Conservation (phyloP, 2,888 invertebrate genomes). For the Hylaea fasciaria region DNA sequence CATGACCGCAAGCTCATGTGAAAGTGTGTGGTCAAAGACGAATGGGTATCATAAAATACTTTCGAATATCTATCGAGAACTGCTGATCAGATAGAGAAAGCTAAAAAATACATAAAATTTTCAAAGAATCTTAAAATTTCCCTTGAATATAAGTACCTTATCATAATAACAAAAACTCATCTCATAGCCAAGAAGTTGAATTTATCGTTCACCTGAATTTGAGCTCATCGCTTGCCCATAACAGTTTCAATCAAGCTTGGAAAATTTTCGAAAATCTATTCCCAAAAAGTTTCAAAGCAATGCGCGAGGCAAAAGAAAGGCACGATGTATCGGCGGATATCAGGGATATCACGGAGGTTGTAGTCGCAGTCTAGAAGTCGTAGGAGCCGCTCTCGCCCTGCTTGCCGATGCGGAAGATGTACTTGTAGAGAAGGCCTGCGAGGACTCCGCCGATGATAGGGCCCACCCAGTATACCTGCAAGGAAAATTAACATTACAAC, state of each 20-base stretch:
- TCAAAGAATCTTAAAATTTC: neutral
- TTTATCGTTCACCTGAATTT: too few relatives aligned
- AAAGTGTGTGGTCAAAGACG: constrained; percentile 8
- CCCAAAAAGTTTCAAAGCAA: constrained; percentile 21
- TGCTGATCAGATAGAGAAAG: constrained; percentile 1
- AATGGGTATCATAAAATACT: constrained; percentile 1
- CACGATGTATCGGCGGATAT: constrained; percentile 27
- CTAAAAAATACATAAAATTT: neutral
- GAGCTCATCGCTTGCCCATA: too few relatives aligned
- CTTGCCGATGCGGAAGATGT: constrained; percentile 89
- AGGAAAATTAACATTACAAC: constrained; percentile 19
- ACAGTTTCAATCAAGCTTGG: neutral
- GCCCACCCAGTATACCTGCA: constrained; percentile 94
- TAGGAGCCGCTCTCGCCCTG: constrained; percentile 90
- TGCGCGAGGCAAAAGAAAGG: constrained; percentile 45
- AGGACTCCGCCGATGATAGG: constrained; percentile 91
- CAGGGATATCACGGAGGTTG: constrained; percentile 7
- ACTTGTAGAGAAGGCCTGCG: constrained; percentile 90
- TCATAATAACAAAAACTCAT: neutral
- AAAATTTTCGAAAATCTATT: neutral
- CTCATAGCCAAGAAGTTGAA: neutral
- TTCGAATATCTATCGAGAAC: constrained; percentile 7
- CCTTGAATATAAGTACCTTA: neutral
- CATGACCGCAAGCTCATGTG: constrained; percentile 6
- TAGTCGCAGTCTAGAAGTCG: constrained; percentile 85